Base-by-base conservation (phyloP, 2,888 invertebrate species). In the Rotaria socialis region DNA sequence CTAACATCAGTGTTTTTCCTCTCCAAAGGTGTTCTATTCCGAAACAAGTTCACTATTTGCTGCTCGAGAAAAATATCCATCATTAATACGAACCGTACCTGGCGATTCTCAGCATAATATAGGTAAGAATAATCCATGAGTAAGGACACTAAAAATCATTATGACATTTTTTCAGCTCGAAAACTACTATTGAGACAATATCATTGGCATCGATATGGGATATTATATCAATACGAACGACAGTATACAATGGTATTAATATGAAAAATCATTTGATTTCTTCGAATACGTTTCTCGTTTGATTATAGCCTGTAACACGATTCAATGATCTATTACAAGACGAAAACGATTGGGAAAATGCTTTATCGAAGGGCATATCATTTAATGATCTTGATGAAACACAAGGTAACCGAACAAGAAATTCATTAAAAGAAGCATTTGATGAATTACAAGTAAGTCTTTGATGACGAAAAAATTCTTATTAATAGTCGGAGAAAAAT, bases 131-230 rank as follows among this genome's bases (percentile, higher is more conserved):
- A 58, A n/a, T 7, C 4, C 47, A 47, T 4, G 41, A 16, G 2
- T 19, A 74, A 74, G 41, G 6, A 41, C 14, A 3, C 10, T 74
- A 35, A 8, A 27, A 74, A 27, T 35, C 35, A 35, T 35, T 35
- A 35, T 35, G 16, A 74, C 24, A 6, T 43, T 43, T n/a, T 80
- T 47, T 80, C 8, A 80, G 80, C 80, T 80, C 93, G 97, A 55
- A 93, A 97, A 86, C 94, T 95, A 10, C 92, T 99, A 58, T 93
- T 99, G 88, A 93, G 94, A 90, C 94, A 94, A 89, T 98, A 96
- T 92, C 97, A 97, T 92, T 99, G 99, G 99, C 97, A 96, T 0
- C 93, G 95, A 87, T 96, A 99, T 58, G 98, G 97, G 3, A 98
- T 97, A 3, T 94, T 99, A 88, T 98, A 96, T 91, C 80, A 80